Evolutionary conservation across 35 echinoderm and acorn worm species (phyloP).

Genomic region (Chiridota heheva): DNA sequence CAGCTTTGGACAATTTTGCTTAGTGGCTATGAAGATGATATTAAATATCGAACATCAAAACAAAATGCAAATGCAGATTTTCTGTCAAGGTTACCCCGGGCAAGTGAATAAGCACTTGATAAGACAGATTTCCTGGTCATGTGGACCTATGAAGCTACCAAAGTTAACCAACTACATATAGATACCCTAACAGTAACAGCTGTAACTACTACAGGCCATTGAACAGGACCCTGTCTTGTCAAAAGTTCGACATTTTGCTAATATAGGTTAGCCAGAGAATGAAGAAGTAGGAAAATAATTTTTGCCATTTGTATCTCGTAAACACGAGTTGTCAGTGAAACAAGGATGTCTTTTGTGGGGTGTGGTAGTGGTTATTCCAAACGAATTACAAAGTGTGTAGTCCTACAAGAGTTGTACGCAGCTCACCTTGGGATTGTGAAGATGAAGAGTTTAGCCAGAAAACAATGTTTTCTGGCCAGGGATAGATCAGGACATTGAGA

Average conservation of each 20-base stretch:
- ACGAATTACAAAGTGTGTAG: too few species aligned
- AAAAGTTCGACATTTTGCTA: background rate
- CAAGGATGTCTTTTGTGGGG: too few species aligned
- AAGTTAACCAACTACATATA: background rate
- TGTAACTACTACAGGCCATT: background rate
- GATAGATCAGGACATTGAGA: background rate
- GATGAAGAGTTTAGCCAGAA: background rate
- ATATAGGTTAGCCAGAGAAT: slow-evolving; percentile 3
- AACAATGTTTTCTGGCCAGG: background rate
- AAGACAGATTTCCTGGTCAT: background rate
- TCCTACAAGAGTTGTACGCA: too few species aligned
- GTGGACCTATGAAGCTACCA: background rate
- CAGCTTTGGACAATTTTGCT: slow-evolving; percentile 36
- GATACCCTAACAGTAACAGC: background rate
- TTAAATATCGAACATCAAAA: background rate
- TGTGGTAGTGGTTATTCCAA: too few species aligned
- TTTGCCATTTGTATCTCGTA: too few species aligned
- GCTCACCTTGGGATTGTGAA: too few species aligned
- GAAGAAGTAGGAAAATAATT: too few species aligned
- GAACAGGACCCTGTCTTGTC: background rate
- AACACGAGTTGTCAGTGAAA: too few species aligned
- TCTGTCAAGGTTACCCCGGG: background rate
- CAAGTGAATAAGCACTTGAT: background rate
- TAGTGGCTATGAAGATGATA: slow-evolving; percentile 13
- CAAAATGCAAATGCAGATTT: slow-evolving; percentile 32